Percentiles rank a stretch among this genome's conserved stretches.
Conservation (phyloP, 37 sponge, comb jelly and placozoan genomes). For the Chondrosia reniformis region DNA sequence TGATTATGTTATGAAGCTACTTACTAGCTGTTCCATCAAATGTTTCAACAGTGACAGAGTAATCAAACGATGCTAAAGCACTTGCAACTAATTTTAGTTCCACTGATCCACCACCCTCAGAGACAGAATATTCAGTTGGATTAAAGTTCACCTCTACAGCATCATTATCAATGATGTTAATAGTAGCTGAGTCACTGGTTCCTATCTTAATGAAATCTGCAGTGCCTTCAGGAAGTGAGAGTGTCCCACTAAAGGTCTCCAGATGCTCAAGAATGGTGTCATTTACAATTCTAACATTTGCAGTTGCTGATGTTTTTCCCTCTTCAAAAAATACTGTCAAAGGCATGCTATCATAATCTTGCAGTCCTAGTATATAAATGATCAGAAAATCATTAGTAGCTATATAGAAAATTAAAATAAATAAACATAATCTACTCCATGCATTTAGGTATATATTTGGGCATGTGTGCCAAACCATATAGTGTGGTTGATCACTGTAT, state of each 20-base stretch:
- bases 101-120: conserved; percentile 7
- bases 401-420: no score
- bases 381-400: no score
- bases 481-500: no score
- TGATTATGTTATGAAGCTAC: no score
- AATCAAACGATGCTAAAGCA: not conserved
- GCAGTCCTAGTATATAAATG: no score
- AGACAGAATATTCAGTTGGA: conserved; percentile 12
- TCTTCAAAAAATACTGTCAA: conserved; percentile 15
- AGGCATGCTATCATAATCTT: not conserved
- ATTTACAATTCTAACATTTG: not conserved
- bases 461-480: no score
- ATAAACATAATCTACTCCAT: no score
- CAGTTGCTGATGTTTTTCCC: not conserved
- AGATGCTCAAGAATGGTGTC: not conserved
- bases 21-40: not conserved
- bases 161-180: conserved; percentile 4
- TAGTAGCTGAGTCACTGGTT: not conserved
- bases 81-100: not conserved
- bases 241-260: conserved; percentile 20
- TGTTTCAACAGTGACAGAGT: not conserved
- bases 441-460: no score
- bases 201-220: not conserved
- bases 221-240: not conserved
- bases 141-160: not conserved